Base-by-base conservation (phyloP, 1,140 invertebrate genomes). In the Drosophila neocordata region DNA sequence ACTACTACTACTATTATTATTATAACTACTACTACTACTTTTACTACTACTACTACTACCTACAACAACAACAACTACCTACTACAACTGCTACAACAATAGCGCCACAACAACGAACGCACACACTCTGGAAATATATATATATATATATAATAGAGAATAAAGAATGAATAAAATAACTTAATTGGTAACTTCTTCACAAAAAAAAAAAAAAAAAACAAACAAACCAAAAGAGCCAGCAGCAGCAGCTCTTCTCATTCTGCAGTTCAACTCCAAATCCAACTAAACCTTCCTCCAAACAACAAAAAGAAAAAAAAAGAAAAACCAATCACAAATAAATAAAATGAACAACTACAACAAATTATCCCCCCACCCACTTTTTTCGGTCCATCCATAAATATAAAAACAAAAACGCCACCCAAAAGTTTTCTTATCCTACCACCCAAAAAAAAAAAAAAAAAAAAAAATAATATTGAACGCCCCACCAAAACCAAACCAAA, bases 401-500 rank as follows among this genome's bases (percentile, higher is more conserved):
- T 38, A 68, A 58, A 62, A 20, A 24, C 22, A 24, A 15, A 70
- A 63, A 51, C 69, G 62, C 60, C 48, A 55, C 59, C 60, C 73
- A 63, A 68, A 51, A 65, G 81, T 77, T 78, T 85, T 85, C 74
- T 81, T 69, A 62, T 87, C 81, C 81, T 85, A 85, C 69, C 77
- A 85, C 87, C 82, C 78, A 81, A 83, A 88, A 83, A 66, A 56
- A 61, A 53, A 83, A 88, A 83, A 66, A 56, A 61, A 53, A 73
- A 73, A 72, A 52, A 62, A 35, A 15, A 67, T 24, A 27, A 69
- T 41, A 78, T 79, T 88, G 84, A 88, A 88, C 83, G 79, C 79
- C 83, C 84, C 85, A 80, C 73, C 80, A 72, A 79, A 81, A 73
- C 62, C 55, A 83, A 79, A 72, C 70, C 72, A 69, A 31, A 31